Percentiles rank a stretch among this genome's conserved stretches.
Evolutionary conservation across 1,140 invertebrate species (phyloP).

Genomic region (Chlorops oryzae): DNA sequence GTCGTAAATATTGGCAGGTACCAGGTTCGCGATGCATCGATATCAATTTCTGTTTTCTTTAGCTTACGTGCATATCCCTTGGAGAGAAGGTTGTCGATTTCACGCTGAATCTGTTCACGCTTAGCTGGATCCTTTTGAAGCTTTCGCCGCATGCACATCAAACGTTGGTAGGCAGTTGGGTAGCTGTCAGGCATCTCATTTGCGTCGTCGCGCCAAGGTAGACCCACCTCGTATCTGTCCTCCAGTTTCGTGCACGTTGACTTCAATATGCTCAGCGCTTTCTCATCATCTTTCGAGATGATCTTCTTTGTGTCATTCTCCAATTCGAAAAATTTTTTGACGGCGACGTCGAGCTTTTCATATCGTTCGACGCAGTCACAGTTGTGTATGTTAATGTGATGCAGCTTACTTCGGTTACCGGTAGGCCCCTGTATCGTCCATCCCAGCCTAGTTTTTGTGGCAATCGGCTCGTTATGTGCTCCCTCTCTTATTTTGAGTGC

Average conservation of each 20-base stretch:
- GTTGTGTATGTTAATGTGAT: too few relatives aligned
- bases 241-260: not conserved
- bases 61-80: constrained; percentile 16
- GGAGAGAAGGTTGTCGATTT: constrained; percentile 15
- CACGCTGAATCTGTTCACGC: constrained; percentile 1
- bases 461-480: too few relatives aligned
- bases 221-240: constrained; percentile 18
- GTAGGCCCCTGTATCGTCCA: too few relatives aligned
- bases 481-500: too few relatives aligned
- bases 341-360: too few relatives aligned
- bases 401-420: too few relatives aligned
- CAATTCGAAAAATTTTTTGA: too few relatives aligned
- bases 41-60: not conserved
- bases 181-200: constrained; percentile 8
- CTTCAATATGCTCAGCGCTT: not conserved
- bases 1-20: constrained; percentile 32
- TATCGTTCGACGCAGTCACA: too few relatives aligned
- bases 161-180: constrained; percentile 5
- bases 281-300: not conserved
- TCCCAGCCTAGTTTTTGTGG: too few relatives aligned
- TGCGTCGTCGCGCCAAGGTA: constrained; percentile 25
- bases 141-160: not conserved
- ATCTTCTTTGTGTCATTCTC: too few relatives aligned
- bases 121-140: constrained; percentile 7
- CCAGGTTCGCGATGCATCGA: constrained; percentile 5